phyloP scores from a whole-genome alignment of 2,888 invertebrate species.

The Drosophila mercatorum region DNA sequence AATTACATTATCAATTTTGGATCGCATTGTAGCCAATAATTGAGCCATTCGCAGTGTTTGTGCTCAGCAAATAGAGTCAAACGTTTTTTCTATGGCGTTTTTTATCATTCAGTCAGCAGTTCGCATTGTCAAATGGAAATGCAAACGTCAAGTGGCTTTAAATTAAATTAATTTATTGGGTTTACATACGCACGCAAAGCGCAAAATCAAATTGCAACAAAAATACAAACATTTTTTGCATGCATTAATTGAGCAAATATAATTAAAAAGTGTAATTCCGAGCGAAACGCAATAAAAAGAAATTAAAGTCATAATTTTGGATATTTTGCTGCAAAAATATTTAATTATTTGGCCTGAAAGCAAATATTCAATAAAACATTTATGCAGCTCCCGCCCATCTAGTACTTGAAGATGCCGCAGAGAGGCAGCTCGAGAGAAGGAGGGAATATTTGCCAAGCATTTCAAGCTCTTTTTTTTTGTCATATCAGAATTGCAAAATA shows the following conservation, averaged over 20 bases:
- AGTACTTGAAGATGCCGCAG: not conserved
- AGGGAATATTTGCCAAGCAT: not conserved
- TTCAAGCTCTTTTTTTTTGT: not conserved
- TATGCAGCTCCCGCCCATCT: not conserved
- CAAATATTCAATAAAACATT: slow-evolving; percentile 5
- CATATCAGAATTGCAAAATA: slow-evolving; percentile 33
- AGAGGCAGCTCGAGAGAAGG: not conserved
- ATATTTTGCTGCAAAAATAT: not conserved
- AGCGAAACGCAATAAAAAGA: slow-evolving; percentile 6
- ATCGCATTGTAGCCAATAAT: slow-evolving; percentile 36
- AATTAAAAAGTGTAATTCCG: slow-evolving; percentile 17
- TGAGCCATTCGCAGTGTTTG: slow-evolving; percentile 34
- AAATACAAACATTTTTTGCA: slow-evolving; percentile 5
- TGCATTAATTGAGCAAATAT: slow-evolving; percentile 15
- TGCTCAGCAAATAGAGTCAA: slow-evolving; percentile 20
- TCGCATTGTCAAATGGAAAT: slow-evolving; percentile 25
- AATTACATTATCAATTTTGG: slow-evolving; percentile 51
- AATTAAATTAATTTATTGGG: slow-evolving; percentile 59
- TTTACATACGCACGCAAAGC: slow-evolving; percentile 8
- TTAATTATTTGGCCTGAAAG: not conserved
- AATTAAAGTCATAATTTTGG: not conserved
- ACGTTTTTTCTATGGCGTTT: slow-evolving; percentile 25
- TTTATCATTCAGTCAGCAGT: slow-evolving; percentile 20
- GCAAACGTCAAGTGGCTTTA: slow-evolving; percentile 15
- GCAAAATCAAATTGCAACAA: slow-evolving; percentile 25